Base-by-base conservation (phyloP, 2,888 invertebrate species). In the Drosophila anomelani region DNA sequence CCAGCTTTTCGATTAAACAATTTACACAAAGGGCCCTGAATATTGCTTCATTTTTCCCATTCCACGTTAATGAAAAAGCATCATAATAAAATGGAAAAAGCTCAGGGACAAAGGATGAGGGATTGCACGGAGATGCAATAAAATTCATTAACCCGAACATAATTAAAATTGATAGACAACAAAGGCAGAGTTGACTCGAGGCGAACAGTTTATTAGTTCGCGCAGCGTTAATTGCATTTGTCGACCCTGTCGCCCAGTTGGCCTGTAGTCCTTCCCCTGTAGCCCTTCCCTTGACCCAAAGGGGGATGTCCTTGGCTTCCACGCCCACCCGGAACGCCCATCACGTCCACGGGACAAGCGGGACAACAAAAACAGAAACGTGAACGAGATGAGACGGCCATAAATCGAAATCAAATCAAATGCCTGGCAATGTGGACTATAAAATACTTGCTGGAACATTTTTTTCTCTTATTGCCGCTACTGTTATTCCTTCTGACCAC, bases 351-450 rank as follows among this genome's bases (percentile, higher is more conserved):
- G 44, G 43, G 41, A 41, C 36, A 32, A 67, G 44, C 54, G 54
- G 56, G 26, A 49, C 54, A 55, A 47, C 46, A 55, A 38, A 29
- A 54, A 38, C 43, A 54, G 39, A 17, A 56, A 61, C 41, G 68
- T 44, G 51, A 56, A 46, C 46, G 59, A 54, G 32, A 68, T 58
- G 58, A 57, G 46, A 62, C 54, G 51, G 71, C 69, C 58, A 82
- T 82, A 78, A 81, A 80, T 78, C 67, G 76, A 81, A 84, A 84
- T 84, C 84, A 80, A 86, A 83, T 86, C 86, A 83, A 83, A 86
- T 77, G 57, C 64, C 49, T 43, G 66, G 39, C 76, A 72, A 67
- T 80, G 79, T 55, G 49, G 79, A 77, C 84, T 78, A 83, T 81
- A 75, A 86, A 83, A 71, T 78, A 75, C 74, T 86, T 66, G 43